Percentiles rank a stretch among this genome's conserved stretches.
Conservation (phyloP, 2,113 vertebrate species). For the Glaucomys volans region DNA sequence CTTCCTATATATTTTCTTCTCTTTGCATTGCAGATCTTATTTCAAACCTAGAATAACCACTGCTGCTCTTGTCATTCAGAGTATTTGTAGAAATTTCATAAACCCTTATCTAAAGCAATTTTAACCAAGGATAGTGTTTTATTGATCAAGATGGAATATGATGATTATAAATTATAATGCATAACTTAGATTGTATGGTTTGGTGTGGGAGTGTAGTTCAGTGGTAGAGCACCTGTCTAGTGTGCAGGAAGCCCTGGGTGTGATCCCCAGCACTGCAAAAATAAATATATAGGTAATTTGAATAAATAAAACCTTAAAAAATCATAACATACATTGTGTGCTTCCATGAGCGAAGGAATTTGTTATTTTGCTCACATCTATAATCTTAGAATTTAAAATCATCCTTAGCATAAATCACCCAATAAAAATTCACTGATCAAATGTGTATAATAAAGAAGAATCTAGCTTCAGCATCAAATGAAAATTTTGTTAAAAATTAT, state of each 20-base stretch:
- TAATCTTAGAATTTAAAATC: conserved; percentile 2
- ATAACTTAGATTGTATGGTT: background rate
- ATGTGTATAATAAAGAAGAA: background rate
- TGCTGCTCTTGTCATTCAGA: background rate
- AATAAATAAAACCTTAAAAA: no score
- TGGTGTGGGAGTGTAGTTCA: no score
- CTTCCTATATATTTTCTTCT: background rate
- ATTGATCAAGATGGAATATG: background rate
- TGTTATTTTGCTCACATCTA: background rate
- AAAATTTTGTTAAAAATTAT: background rate
- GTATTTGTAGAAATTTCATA: background rate
- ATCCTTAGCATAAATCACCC: background rate
- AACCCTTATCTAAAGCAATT: background rate
- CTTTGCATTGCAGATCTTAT: background rate
- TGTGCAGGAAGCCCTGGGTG: no score
- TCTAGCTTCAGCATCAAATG: background rate
- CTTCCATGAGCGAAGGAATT: background rate
- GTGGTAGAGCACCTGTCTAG: no score
- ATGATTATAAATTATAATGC: background rate
- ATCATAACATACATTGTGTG: no score
- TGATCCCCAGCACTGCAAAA: no score
- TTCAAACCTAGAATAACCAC: background rate
- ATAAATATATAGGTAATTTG: no score
- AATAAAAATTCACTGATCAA: background rate
- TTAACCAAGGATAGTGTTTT: background rate